Base-by-base conservation (phyloP, 2,113 vertebrate species). In the Leiothrix lutea region DNA sequence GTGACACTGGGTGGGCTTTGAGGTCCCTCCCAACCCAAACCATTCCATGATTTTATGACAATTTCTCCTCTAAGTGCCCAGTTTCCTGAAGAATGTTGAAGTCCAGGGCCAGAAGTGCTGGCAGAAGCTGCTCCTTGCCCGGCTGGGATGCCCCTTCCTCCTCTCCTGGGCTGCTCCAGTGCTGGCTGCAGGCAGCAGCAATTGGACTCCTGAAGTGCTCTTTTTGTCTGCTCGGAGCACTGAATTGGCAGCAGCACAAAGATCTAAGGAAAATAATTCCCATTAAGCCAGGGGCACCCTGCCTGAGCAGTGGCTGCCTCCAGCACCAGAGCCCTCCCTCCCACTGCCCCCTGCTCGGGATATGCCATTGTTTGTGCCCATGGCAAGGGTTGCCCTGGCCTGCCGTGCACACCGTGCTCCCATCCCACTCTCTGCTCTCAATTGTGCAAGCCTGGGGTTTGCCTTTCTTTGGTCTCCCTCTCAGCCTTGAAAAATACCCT, bases 201-300 rank as follows among this genome's bases (percentile, higher is more conserved):
- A 1, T 14, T 11, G 56, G 14, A 0, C 57, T 62, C 85, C 47
- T 11, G 6, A 38, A 19, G 10, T 0, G 8, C 16, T 45, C 19
- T 44, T 60, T 58, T 69, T 44, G 79, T 48, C 53, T 33, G 42
- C 8, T 38, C 36, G 6, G 77, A 60, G 6, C 12, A 14, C 6
- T 4, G 29, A 45, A 80, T 8, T 24, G 88, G 65, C 74, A 80
- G 85, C 70, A 50, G 62, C 58, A 77, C 48, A 48, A 72, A 82
- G 85, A 57, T 61, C 26, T 31, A 8, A 80, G n/a, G 79, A 4
- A 81, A 67, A 86, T 40, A 53, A 58, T 17, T 86, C 71, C 71
- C 31, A 21, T 72, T n/a, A 65, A 80, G 15, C 3, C 58, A 6
- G 29, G 58, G 62, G 12, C 65, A 62, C 29, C 51, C 62, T 74